Conservation (phyloP, 2,888 invertebrate species). For the Teinopalpus imperialis region DNA sequence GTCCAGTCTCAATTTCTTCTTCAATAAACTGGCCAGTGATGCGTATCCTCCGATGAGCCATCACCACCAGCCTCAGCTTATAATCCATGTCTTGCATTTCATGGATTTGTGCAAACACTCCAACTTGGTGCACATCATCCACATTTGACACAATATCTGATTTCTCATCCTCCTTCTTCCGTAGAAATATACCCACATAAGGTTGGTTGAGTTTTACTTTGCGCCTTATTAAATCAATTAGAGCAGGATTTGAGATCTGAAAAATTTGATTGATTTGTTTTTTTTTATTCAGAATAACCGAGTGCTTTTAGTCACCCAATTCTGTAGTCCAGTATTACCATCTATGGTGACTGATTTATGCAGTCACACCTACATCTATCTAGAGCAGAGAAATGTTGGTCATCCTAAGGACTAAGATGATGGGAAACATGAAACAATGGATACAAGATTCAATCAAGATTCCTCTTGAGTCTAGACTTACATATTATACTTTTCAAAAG, state of each 20-base stretch:
- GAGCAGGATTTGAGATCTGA: slow-evolving; percentile 91
- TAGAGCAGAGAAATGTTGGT: too few species aligned
- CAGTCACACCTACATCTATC: too few species aligned
- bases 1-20: slow-evolving; percentile 83
- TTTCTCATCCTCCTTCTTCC: slow-evolving; percentile 94
- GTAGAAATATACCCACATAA: slow-evolving; percentile 98
- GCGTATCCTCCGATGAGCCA: slow-evolving; percentile 95
- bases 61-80: slow-evolving; percentile 93
- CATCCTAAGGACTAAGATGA: too few species aligned
- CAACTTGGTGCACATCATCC: slow-evolving; percentile 93
- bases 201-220: slow-evolving; percentile 98
- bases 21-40: slow-evolving; percentile 91
- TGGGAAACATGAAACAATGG: too few species aligned
- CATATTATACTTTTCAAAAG: too few species aligned
- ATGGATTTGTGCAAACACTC: slow-evolving; percentile 98
- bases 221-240: slow-evolving; percentile 94
- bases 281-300: too few species aligned
- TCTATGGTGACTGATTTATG: too few species aligned
- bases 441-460: too few species aligned
- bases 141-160: slow-evolving; percentile 91
- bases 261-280: too few species aligned
- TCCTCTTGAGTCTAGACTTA: too few species aligned
- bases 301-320: too few species aligned
- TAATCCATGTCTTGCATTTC: slow-evolving; percentile 98
- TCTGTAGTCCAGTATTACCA: too few species aligned